These are phyloP conservation scores for Lordiphosa fenestrarum DNA, from an alignment of 2,888 invertebrate genomes.

Conservation along the genomic window DNA sequence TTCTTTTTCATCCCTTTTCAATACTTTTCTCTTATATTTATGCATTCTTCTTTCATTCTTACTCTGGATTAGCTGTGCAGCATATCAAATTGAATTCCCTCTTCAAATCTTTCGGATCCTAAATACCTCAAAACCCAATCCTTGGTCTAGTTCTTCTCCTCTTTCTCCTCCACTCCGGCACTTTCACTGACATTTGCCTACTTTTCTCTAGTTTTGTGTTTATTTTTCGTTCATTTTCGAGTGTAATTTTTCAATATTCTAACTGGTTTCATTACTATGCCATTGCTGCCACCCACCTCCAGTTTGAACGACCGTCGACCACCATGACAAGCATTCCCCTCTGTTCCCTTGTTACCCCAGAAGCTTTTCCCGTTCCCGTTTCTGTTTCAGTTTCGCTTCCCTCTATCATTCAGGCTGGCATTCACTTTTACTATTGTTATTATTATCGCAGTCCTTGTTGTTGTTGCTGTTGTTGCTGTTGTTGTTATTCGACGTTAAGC, in stretches of 20 bases:
- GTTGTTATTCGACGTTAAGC: slow-evolving; percentile 50
- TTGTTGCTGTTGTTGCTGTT: slow-evolving; percentile 30
- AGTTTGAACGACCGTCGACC: neutral
- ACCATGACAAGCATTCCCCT: slow-evolving; percentile 7
- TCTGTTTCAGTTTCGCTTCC: neutral
- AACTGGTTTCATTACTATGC: slow-evolving; percentile 8
- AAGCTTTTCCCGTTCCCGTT: neutral
- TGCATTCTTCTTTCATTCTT: too few relatives aligned
- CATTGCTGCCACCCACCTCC: neutral
- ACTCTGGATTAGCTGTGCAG: too few relatives aligned
- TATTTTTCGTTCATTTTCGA: slow-evolving; percentile 47
- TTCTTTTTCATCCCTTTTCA: too few relatives aligned
- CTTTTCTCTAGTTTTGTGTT: too few relatives aligned
- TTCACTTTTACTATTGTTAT: slow-evolving; percentile 64
- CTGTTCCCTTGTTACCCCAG: neutral
- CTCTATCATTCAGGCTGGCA: slow-evolving; percentile 37
- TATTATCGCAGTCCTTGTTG: slow-evolving; percentile 64
- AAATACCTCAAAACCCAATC: too few relatives aligned
- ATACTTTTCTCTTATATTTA: too few relatives aligned
- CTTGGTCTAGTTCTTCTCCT: too few relatives aligned
- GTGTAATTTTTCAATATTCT: slow-evolving; percentile 50
- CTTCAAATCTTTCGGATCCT: too few relatives aligned
- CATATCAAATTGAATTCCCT: too few relatives aligned
- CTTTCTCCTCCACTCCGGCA: too few relatives aligned
- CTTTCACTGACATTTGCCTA: slow-evolving; percentile 1